Conservation (phyloP, 1,140 invertebrate species). For the Megalopta genalis region DNA sequence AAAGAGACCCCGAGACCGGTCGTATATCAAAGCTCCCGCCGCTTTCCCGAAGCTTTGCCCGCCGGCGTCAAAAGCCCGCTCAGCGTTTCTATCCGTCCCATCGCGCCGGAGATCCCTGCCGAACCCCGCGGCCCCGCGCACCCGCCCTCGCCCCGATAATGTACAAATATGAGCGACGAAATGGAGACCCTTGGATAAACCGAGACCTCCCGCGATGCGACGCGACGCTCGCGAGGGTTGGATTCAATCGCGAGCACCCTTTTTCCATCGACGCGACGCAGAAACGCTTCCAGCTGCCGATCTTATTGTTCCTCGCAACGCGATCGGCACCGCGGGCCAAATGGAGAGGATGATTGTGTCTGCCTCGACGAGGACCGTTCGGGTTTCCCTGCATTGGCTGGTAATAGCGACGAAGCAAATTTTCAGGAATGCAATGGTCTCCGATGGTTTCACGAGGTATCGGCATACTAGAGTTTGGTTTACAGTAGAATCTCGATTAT, state of each 20-base stretch:
- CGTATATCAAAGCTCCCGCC: conserved; percentile 1
- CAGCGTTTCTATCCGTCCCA: not conserved
- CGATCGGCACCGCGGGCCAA: not conserved
- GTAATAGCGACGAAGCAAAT: too few relatives aligned
- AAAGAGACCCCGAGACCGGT: not conserved
- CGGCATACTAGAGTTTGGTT: too few relatives aligned
- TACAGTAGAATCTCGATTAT: too few relatives aligned
- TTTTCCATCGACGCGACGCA: not conserved
- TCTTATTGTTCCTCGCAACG: not conserved
- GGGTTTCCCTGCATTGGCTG: too few relatives aligned
- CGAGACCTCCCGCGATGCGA: not conserved
- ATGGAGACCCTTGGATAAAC: conserved; percentile 4
- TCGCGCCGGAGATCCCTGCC: not conserved
- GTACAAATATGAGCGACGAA: conserved; percentile 4
- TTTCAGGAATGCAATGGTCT: not conserved
- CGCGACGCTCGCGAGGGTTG: not conserved
- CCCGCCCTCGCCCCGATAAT: not conserved
- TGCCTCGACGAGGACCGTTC: too few relatives aligned
- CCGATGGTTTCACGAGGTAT: not conserved
- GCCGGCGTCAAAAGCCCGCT: not conserved
- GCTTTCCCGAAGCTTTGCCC: not conserved
- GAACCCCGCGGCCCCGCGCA: not conserved
- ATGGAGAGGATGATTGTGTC: too few relatives aligned
- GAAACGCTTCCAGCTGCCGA: not conserved
- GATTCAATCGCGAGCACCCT: not conserved